These are phyloP conservation scores for Melieria omissa DNA, from an alignment of 2,888 invertebrate species.

Conservation along the genomic window DNA sequence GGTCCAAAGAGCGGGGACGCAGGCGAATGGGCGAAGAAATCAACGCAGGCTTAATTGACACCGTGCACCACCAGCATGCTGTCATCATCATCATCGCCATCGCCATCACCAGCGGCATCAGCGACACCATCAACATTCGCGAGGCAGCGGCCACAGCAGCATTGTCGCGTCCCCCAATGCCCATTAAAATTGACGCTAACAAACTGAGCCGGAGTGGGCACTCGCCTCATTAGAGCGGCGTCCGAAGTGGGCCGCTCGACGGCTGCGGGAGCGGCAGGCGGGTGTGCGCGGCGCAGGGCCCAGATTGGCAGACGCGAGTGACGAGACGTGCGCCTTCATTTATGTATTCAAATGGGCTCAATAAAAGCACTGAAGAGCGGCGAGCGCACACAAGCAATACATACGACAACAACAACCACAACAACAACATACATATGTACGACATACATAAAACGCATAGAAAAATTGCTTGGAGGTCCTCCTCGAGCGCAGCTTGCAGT, in stretches of 20 bases:
- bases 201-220: neutral
- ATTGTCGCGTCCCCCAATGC: neutral
- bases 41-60: constrained; percentile 53
- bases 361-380: constrained; percentile 58
- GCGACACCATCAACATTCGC: constrained; percentile 21
- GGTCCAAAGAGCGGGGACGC: constrained; percentile 24
- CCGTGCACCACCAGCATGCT: constrained; percentile 27
- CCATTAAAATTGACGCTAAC: constrained; percentile 22
- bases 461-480: no score
- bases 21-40: constrained; percentile 1
- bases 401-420: no score
- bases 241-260: constrained; percentile 2
- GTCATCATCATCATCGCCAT: constrained; percentile 27
- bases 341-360: constrained; percentile 44
- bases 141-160: constrained; percentile 4
- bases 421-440: neutral
- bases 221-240: constrained; percentile 26
- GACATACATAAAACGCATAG: no score
- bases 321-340: neutral
- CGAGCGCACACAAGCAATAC: neutral
- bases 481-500: no score
- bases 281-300: neutral
- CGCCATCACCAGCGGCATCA: constrained; percentile 38
- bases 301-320: neutral
- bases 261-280: constrained; percentile 39